Percentiles rank a stretch among this genome's conserved stretches.
Conservation (phyloP, 2,888 invertebrate genomes). For the Teleiodes luculella region DNA sequence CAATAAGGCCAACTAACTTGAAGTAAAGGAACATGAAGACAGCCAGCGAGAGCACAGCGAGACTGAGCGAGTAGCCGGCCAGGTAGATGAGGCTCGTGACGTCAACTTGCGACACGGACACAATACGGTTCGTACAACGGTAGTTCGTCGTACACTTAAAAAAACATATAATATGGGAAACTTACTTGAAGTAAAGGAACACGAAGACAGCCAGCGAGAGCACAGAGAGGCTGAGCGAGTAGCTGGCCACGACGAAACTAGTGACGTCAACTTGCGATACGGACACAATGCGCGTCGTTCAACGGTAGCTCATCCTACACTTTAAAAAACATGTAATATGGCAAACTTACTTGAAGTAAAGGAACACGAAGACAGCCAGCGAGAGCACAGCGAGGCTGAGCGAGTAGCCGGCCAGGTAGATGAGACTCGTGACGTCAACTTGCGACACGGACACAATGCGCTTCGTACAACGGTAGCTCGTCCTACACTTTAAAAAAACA, state of each 20-base stretch:
- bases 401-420: slow-evolving; percentile 87
- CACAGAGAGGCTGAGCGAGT: slow-evolving; percentile 89
- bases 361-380: slow-evolving; percentile 90
- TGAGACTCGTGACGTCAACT: slow-evolving; percentile 85
- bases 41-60: slow-evolving; percentile 88
- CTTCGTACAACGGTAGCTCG: slow-evolving; percentile 65
- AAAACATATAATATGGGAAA: slow-evolving; percentile 29
- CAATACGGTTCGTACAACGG: slow-evolving; percentile 58
- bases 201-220: slow-evolving; percentile 90
- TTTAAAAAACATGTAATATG: no score
- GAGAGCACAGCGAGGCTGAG: slow-evolving; percentile 89
- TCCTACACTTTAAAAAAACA: no score
- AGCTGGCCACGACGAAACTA: slow-evolving; percentile 88
- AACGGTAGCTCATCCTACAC: slow-evolving; percentile 83
- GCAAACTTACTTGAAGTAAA: slow-evolving; percentile 91
- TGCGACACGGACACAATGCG: slow-evolving; percentile 39
- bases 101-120: slow-evolving; percentile 76
- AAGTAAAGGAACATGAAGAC: slow-evolving; percentile 92
- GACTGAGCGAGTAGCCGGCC: slow-evolving; percentile 89
- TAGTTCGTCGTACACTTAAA: no score
- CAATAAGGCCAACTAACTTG: slow-evolving; percentile 24
- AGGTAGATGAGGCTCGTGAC: slow-evolving; percentile 85
- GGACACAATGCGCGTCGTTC: neutral
- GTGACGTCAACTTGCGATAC: slow-evolving; percentile 81
- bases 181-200: slow-evolving; percentile 94